phyloP scores from a whole-genome alignment of 2,797 vertebrate genomes.

The Hippopotamyrus pictus region DNA sequence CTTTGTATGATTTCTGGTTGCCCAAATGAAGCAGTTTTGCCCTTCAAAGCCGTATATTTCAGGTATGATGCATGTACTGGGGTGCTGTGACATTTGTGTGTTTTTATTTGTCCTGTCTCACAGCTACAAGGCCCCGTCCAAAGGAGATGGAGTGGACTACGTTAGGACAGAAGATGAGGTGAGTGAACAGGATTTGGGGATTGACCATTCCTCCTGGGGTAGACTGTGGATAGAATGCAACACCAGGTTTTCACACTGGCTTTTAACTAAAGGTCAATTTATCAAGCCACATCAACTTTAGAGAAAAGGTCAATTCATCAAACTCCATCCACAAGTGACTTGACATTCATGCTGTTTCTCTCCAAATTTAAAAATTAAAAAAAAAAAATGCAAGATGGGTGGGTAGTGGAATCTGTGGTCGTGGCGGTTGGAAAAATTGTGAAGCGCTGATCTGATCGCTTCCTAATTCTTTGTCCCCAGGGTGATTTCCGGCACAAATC shows the following conservation, averaged over 20 bases:
- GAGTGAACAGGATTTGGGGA: constrained; percentile 28
- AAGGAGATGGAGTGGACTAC: constrained; percentile 87
- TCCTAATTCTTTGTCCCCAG: constrained; percentile 50
- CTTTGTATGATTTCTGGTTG: background rate
- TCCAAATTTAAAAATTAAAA: background rate
- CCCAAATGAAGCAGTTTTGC: background rate
- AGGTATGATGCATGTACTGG: background rate
- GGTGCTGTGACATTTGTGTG: background rate
- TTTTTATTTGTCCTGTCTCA: constrained; percentile 36
- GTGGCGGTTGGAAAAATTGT: background rate
- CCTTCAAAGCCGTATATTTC: background rate
- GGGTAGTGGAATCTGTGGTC: background rate
- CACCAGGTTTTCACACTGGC: background rate
- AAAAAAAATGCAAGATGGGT: background rate
- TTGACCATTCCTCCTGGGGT: background rate
- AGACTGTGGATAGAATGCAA: background rate
- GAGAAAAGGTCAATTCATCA: constrained; percentile 4
- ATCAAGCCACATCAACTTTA: background rate
- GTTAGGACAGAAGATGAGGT: constrained; percentile 95
- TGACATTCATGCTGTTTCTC: background rate
- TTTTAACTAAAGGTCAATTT: constrained; percentile 8
- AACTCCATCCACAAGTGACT: background rate
- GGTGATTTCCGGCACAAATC: constrained; percentile 98
- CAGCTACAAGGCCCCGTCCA: constrained; percentile 87
- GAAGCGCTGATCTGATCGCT: background rate